Base-by-base conservation (phyloP, 2,888 invertebrate species). In the Iselma pallidipennis region DNA sequence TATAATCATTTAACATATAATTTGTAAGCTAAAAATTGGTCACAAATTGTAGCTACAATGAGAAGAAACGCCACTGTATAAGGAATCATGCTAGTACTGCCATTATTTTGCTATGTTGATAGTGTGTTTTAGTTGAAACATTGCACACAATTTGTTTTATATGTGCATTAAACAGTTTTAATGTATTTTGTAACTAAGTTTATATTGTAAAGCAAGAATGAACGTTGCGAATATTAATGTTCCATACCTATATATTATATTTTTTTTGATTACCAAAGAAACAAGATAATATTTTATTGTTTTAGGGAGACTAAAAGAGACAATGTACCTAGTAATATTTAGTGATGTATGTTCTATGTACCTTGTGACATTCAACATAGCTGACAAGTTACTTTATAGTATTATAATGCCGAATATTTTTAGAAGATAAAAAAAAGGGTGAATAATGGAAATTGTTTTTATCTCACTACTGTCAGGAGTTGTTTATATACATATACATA, bases 101-200 rank as follows among this genome's bases (percentile, higher is more conserved):
- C 71, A 72, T 73, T 74, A 75, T 69, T 71, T 66, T 67, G 66
- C 69, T 70, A 63, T 69, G 69, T 62, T 66, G 66, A 66, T n/a
- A n/a, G n/a, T n/a, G 70, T 60, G 61, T 61, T 66, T 65, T 71
- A 69, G 69, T 72, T 73, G 67, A 70, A n/a, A 66, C 68, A 74
- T 68, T 73, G 73, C 74, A 74, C 74, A 76, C 77, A 76, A 77
- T 77, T 77, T 75, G 75, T 74, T 76, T 76, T 78, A 78, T 77
- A 76, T 74, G 73, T 76, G 72, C 76, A 77, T 78, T 77, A 78
- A 77, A 78, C 76, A 76, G 77, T 76, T 78, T 78, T 77, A 77
- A 78, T 78, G 78, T 75, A 76, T 78, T 76, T 74, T 74, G 75
- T 76, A 77, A 75, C 77, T 74, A 74, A 76, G 76, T 78, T 78